Evolutionary conservation across 2,888 invertebrate genomes (phyloP), one percentile per base, ranked within the genome.

Genomic region (Drosophila paracracens): DNA sequence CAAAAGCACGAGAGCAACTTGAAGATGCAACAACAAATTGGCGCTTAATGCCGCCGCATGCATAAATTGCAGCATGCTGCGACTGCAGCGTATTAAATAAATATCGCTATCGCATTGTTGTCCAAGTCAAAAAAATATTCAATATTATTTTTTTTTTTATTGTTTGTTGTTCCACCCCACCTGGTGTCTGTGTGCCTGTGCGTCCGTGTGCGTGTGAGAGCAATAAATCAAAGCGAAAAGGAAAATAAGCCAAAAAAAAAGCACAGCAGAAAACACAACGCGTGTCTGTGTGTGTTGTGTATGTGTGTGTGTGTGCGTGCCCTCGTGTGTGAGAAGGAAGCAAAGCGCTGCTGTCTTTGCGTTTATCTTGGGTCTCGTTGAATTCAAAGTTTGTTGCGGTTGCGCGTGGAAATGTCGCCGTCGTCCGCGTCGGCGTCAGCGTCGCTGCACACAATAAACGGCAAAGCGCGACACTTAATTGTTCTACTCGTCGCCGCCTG

Each of bases 391-490:
- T 80, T 60, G 78, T 69, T 79, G 78, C 78, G 78, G 68, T 65
- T 79, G 81, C 79, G 79, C 79, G 81, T 79, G 82, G 82, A 81
- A 79, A 81, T 81, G 82, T 77, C 75, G 83, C 75, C 82, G 79
- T 69, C 62, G 78, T 31, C 70, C 66, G 74, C 83, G 78, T 74
- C 83, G 79, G 70, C 82, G 84, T 83, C 87, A 85, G 73, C 89
- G 82, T 87, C 84, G 87, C 74, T 89, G 89, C 80, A 67, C 27
- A 64, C 46, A 68, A 64, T 54, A 59, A 74, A 72, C 71, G 78
- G 66, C 78, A 75, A 82, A 38, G 77, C 73, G 80, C 79, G 84
- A 68, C 80, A 69, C 50, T 66, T 77, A 70, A 66, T 79, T 79
- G 74, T 71, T 74, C 69, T 71, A 82, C 88, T 89, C 27, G 11